Evolutionary conservation across 2,113 vertebrate species (phyloP), one percentile per base, ranked within the genome.

Genomic region (Prolemur simus): DNA sequence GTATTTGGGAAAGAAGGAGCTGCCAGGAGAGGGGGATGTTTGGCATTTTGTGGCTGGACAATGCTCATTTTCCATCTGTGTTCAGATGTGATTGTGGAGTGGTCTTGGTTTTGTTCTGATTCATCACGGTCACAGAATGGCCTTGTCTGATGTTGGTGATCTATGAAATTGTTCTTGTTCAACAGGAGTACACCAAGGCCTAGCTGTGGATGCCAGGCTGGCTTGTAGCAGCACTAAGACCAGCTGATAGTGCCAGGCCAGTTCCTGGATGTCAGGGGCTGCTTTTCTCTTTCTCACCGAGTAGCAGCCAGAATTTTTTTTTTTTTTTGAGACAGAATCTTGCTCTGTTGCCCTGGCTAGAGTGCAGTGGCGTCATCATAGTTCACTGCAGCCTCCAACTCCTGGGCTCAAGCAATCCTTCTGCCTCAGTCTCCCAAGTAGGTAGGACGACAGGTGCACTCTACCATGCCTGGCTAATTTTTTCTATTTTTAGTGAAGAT

Each of bases 251-350:
- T 95, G 45, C n/a, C 78, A 80, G 20, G 56, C 64, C 63, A 25
- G 37, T 9, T 78, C n/a, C 63, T 34, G 25, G 39, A 78, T 49
- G 17, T 78, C 69, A 71, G 93, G 52, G 63, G 27, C 66, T 95
- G n/a, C 45, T 92, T 84, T 95, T 94, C 47, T 91, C 13, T 89
- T 90, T 89, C 69, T 94, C 17, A 66, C 14, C 8, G 32, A 80
- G 32, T 45, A 45, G 14, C 21, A 87, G 32, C 18, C 29, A 94
- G 42, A 84, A 63, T 27, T 52, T 52, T 52, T 52, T 15, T 49
- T 42, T 42, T 52, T 52, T 52, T 52, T 52, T 52, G 42, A 52
- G 4, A 52, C 15, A 52, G 14, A 52, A 14, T 52, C 49, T 52
- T 15, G 13, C 49, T 52, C 49, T 52, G 49, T 52, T 15, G 49